Base-by-base conservation (phyloP, 2,797 vertebrate genomes). In the Aphelocoma californica region DNA sequence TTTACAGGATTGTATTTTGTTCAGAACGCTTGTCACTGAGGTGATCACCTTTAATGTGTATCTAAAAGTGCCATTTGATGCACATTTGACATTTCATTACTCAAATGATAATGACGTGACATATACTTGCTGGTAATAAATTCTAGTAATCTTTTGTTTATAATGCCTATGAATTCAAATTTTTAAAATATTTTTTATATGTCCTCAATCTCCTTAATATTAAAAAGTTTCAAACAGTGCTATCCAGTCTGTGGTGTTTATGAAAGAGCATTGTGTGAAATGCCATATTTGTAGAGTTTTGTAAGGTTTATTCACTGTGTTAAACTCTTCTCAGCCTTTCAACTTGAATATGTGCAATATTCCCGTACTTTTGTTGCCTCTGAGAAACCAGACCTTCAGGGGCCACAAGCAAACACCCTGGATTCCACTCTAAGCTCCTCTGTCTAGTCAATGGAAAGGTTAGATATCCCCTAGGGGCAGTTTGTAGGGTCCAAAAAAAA, bases 291-390 rank as follows among this genome's bases (percentile, higher is more conserved):
- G 14, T 65, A 48, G 54, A 42, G 14, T 66, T 86, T 51, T 51
- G 17, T 66, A 57, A 61, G 44, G 51, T 70, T 91, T 84, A 78
- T 86, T 82, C 47, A 40, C 65, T 34, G 2, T 54, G 26, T 74
- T 91, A 72, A 94, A 81, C 45, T 53, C 62, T 79, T 91, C 83
- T 72, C 65, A 88, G 69, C 77, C 79, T 91, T 83, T 90, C 61
- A 58, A 12, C 21, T 88, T 87, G 74, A 73, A 61, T 1, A 0
- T 36, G 3, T 75, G 57, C 54, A 21, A 12, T 83, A 53, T 88
- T 92, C 29, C 44, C 14, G 85, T 83, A 57, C 19, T 81, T 71
- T 56, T 81, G 12, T 73, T 79, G 71, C 44, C 16, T 73, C 50
- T 48, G 53, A 78, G 54, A 73, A 93, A 94, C 47, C 36, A 1